phyloP scores from a whole-genome alignment of 2,113 vertebrate genomes.

The Machaerirhynchus nigripectus region DNA sequence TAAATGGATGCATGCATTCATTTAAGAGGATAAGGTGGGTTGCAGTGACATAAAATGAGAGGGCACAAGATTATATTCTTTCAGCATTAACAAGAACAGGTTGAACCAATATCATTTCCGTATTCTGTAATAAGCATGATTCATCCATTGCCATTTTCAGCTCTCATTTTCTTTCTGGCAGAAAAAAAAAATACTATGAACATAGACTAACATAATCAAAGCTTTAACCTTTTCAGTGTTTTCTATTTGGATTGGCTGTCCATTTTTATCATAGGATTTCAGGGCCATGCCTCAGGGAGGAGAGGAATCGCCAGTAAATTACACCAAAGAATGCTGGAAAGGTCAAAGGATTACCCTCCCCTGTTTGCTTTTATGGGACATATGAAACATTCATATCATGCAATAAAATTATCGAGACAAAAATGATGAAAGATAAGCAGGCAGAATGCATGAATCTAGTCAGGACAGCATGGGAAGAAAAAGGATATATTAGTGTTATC shows the following conservation, averaged over 20 bases:
- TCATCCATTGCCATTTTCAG: slow-evolving; percentile 63
- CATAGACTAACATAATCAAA: slow-evolving; percentile 53
- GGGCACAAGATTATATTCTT: slow-evolving; percentile 23
- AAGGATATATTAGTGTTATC: not conserved
- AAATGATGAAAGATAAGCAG: slow-evolving; percentile 38
- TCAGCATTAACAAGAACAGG: slow-evolving; percentile 11
- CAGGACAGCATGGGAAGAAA: not conserved
- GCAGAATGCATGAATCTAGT: slow-evolving; percentile 8
- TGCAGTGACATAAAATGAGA: slow-evolving; percentile 48
- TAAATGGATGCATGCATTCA: slow-evolving; percentile 51
- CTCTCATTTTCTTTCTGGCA: slow-evolving; percentile 20
- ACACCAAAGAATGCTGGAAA: slow-evolving; percentile 59
- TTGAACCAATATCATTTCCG: slow-evolving; percentile 27
- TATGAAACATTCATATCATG: slow-evolving; percentile 27
- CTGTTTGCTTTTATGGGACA: slow-evolving; percentile 39
- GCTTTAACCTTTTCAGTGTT: slow-evolving; percentile 45
- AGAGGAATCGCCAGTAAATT: slow-evolving; percentile 45
- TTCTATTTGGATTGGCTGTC: slow-evolving; percentile 32
- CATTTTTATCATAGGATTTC: slow-evolving; percentile 48
- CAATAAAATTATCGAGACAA: slow-evolving; percentile 50
- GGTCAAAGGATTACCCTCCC: slow-evolving; percentile 57
- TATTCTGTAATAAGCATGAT: slow-evolving; percentile 44
- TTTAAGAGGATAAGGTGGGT: slow-evolving; percentile 34
- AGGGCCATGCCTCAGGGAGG: slow-evolving; percentile 29
- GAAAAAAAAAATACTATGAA: not conserved